Percentiles rank a stretch among this genome's conserved stretches.
These are phyloP conservation scores for Tetragonula clypearis DNA, from an alignment of 1,140 invertebrate genomes.

Conservation along the genomic window DNA sequence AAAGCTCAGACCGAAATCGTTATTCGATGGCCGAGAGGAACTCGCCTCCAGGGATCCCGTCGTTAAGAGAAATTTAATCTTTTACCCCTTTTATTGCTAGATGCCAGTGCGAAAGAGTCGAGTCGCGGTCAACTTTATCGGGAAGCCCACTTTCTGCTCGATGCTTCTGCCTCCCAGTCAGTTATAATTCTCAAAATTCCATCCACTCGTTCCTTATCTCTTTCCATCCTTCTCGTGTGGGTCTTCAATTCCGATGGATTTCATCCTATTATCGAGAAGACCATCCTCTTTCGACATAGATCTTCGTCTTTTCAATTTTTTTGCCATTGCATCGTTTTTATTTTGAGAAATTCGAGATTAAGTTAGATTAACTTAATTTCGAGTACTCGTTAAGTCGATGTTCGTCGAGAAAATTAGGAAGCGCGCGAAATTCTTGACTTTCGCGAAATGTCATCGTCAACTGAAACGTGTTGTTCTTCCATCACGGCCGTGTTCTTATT, in stretches of 20 bases:
- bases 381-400: no score
- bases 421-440: background rate
- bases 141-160: background rate
- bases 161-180: background rate
- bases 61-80: constrained; percentile 32
- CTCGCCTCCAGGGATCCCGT: background rate
- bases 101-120: background rate
- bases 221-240: background rate
- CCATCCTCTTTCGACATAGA: background rate
- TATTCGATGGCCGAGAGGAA: background rate
- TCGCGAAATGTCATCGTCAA: background rate
- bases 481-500: background rate
- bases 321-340: background rate
- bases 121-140: background rate
- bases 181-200: constrained; percentile 28
- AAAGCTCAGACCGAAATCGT: constrained; percentile 12
- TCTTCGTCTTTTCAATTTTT: no score
- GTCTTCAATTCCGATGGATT: constrained; percentile 1
- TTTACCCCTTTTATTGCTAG: background rate
- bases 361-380: no score
- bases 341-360: background rate
- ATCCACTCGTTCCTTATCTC: background rate
- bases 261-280: background rate
- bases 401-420: background rate
- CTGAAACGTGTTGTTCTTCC: no score